Evolutionary conservation across 1,140 invertebrate species (phyloP), one percentile per base, ranked within the genome.

Genomic region (Popillia japonica): DNA sequence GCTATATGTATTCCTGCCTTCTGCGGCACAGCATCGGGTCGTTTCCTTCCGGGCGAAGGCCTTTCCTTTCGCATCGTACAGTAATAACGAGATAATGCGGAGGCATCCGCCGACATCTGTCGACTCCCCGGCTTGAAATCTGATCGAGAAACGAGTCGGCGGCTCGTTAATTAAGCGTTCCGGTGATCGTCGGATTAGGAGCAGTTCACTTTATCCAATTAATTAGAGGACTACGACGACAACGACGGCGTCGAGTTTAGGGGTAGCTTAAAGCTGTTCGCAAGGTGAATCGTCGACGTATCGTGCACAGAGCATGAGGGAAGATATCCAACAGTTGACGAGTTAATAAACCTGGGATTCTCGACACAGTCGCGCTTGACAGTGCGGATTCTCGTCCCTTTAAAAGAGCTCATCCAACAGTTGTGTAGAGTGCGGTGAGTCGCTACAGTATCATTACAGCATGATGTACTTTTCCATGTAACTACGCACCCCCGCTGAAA

Each of bases 121-220:
- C 61, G 22, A 34, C 61, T 17, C 27, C 61, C 61, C 22, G 27
- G 22, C 61, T 68, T 68, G 80, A 81, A 78, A 81, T 79, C 77
- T 77, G 78, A 81, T 78, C 79, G 68, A 74, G 76, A 72, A 77
- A 72, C 77, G 61, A 23, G 17, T 68, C 61, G 22, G 22, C 20
- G 20, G 61, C 61, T 68, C 79, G 80, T 81, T 81, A 81, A 81
- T 81, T 81, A 81, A 81, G 78, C 77, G 76, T 78, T 75, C 77
- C 79, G 79, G 77, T 79, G 80, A 81, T 81, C 79, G 77, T 79
- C 44, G 80, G 80, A 81, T 81, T 81, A 81, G 77, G 75, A 77
- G 78, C 74, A 79, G 79, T 79, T 79, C 80, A 79, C 79, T 81
- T 79, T 78, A 81, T 77, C 80, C 79, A 75, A 79, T 81, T 81